Conservation (phyloP, 2,888 invertebrate genomes). For the Drosophila fulvimacula region DNA sequence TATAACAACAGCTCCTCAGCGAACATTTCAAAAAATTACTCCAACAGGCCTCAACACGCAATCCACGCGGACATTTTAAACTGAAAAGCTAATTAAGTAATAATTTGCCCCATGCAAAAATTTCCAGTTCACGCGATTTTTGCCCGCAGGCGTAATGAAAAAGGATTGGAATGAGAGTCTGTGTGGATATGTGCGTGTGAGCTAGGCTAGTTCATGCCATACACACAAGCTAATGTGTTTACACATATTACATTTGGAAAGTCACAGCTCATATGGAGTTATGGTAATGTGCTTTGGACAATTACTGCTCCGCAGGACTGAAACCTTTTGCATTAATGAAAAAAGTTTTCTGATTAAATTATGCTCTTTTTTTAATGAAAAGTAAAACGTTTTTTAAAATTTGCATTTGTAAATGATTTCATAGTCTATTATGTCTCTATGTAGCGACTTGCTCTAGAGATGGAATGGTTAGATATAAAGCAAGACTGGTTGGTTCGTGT, state of each 20-base stretch:
- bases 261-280: slow-evolving; percentile 26
- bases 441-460: too few relatives aligned
- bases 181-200: neutral
- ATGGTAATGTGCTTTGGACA: slow-evolving; percentile 44
- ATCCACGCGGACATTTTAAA: slow-evolving; percentile 53
- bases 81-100: slow-evolving; percentile 71
- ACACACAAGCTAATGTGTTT: slow-evolving; percentile 16
- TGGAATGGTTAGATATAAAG: too few relatives aligned
- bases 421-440: neutral
- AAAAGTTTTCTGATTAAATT: neutral
- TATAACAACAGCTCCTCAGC: slow-evolving; percentile 67
- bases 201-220: slow-evolving; percentile 23
- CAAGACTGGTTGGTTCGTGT: too few relatives aligned
- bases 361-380: neutral
- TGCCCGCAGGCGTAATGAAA: slow-evolving; percentile 3
- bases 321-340: neutral
- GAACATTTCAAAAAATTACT: slow-evolving; percentile 55
- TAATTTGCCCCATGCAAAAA: slow-evolving; percentile 54
- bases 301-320: slow-evolving; percentile 28
- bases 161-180: slow-evolving; percentile 28
- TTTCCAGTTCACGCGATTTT: slow-evolving; percentile 34
- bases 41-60: slow-evolving; percentile 44
- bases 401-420: neutral
- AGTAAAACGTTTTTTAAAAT: neutral
- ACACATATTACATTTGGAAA: slow-evolving; percentile 15